Evolutionary conservation across 2,797 vertebrate species (phyloP), one percentile per base, ranked within the genome.

Genomic region (Sebastes trivittatus): DNA sequence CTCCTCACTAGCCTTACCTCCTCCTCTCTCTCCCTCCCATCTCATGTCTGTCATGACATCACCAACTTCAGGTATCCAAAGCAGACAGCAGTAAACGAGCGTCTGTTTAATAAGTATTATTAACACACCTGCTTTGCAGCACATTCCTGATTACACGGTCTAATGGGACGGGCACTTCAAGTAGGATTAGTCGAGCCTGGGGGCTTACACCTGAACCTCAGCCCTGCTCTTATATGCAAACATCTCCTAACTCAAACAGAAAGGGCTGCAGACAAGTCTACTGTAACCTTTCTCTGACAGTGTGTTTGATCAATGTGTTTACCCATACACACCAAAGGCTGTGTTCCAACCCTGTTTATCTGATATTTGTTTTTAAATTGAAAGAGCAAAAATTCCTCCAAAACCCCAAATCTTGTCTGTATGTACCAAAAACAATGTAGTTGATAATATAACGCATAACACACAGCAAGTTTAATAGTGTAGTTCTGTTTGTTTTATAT

Each of bases 141-240:
- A 93, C 94, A 95, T 95, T 93, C 88, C 75, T 79, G 93, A 92
- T 96, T 97, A 89, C 94, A 77, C 80, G 94, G 88, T 89, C 95
- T 88, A 94, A 92, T 92, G 92, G 91, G 90, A 93, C 91, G 81
- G 90, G 78, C 83, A 92, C 94, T 88, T 94, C 82, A 92, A 90
- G 92, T 86, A 74, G 94, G 92, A 94, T 94, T 89, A 88, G 80
- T 80, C 3, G 10, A 92, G 95, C 97, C 96, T 93, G 86, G 89
- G 95, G 97, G 95, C 93, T 93, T 95, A 90, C 96, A 97, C 97
- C 96, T 97, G 96, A 98, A 95, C 94, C 46, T 78, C 70, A 64
- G 72, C 68, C 70, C 71, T 62, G 25, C 69, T 78, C 64, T 75
- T 59, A 55, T 84, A 81, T 79, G 77, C 82, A 91, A 89, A 92